A percentile compares a stretch with the other conserved stretches of the same genome.
These are phyloP conservation scores for Circaetus cinerascens DNA, from an alignment of 2,113 vertebrate species.

Conservation along the genomic window DNA sequence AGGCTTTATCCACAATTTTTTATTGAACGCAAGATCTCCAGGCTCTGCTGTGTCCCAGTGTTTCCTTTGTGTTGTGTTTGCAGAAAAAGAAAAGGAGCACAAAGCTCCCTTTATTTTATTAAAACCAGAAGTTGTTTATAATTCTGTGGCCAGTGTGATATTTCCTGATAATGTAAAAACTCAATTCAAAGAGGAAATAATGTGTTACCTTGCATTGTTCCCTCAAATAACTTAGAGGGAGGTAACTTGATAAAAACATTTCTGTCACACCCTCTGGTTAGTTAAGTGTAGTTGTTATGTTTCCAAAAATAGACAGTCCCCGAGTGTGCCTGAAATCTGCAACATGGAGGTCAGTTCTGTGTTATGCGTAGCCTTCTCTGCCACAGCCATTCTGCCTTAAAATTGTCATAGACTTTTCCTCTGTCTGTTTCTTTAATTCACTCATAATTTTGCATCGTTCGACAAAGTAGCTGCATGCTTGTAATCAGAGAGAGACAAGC, in stretches of 20 bases:
- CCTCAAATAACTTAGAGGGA: neutral
- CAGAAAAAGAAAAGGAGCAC: neutral
- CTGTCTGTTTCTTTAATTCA: neutral
- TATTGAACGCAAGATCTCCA: neutral
- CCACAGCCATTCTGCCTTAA: neutral
- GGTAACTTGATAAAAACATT: conserved; percentile 21
- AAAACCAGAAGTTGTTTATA: neutral
- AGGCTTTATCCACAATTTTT: neutral
- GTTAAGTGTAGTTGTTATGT: neutral
- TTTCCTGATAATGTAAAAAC: conserved; percentile 22
- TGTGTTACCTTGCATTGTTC: conserved; percentile 47
- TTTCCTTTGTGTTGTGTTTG: conserved; percentile 3
- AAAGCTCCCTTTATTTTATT: neutral
- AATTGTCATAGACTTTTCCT: neutral
- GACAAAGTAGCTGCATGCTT: neutral
- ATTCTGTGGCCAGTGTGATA: neutral
- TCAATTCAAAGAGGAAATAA: conserved; percentile 37
- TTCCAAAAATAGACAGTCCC: conserved; percentile 27
- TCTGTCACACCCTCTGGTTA: neutral
- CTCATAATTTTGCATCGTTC: neutral
- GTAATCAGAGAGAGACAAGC: neutral
- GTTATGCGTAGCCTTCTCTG: neutral
- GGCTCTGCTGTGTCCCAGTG: neutral
- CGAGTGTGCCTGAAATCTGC: neutral
- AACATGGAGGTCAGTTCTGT: neutral